Evolutionary conservation across 2,888 invertebrate genomes (phyloP).

Genomic region (Ypsolopha sequella): DNA sequence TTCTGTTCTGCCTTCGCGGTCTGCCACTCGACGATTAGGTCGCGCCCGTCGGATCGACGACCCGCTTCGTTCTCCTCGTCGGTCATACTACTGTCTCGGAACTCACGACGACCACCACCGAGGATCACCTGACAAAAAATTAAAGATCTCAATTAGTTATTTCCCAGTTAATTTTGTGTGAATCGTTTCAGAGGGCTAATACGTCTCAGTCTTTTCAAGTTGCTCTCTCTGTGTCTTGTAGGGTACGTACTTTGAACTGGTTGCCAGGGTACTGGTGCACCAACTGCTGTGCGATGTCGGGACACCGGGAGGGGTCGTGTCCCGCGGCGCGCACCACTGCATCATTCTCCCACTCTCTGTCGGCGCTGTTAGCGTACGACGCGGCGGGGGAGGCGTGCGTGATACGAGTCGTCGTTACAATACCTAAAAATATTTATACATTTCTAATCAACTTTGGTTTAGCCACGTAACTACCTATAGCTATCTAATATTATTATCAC

Average conservation of each 20-base stretch:
- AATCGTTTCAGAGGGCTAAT: not conserved
- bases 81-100: constrained; percentile 54
- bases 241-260: constrained; percentile 52
- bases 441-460: no score
- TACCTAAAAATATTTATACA: constrained; percentile 33
- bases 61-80: constrained; percentile 46
- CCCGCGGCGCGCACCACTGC: constrained; percentile 44
- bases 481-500: no score
- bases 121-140: constrained; percentile 52
- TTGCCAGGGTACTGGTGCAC: constrained; percentile 71
- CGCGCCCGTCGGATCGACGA: constrained; percentile 57
- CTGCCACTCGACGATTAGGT: constrained; percentile 71
- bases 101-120: constrained; percentile 73
- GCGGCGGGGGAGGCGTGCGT: constrained; percentile 84
- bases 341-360: constrained; percentile 79
- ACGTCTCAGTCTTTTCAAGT: not conserved
- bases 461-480: no score
- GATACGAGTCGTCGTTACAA: constrained; percentile 81
- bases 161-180: not conserved
- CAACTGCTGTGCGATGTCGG: constrained; percentile 80
- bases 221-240: not conserved
- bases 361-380: constrained; percentile 55
- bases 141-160: no score
- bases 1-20: constrained; percentile 18
- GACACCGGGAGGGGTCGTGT: constrained; percentile 59